A percentile compares a stretch with the other conserved stretches of the same genome.
Conservation (phyloP, 2,888 invertebrate species). For the Noctua janthe region DNA sequence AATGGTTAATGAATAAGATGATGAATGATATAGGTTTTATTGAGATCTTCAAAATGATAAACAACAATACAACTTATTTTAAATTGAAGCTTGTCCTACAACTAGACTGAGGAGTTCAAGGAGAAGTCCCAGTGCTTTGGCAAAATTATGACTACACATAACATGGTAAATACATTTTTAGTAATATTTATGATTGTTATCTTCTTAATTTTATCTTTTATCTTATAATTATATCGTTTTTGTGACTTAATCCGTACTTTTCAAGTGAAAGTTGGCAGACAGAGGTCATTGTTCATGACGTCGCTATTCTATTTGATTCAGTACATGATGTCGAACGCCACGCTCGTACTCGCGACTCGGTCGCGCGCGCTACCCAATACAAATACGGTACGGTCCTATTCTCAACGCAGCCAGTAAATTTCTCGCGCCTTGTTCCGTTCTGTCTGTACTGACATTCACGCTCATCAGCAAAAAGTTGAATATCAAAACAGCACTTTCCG, state of each 20-base stretch:
- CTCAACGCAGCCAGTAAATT: not conserved
- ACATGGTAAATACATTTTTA: too few species aligned
- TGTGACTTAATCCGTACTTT: too few species aligned
- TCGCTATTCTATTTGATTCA: not conserved
- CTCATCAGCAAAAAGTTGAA: not conserved
- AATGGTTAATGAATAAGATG: not conserved
- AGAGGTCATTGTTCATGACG: not conserved
- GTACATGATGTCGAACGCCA: not conserved
- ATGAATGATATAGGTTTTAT: not conserved
- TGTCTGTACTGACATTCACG: not conserved
- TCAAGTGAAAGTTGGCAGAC: not conserved
- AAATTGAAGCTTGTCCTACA: constrained; percentile 17
- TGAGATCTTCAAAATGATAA: constrained; percentile 1
- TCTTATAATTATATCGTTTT: too few species aligned
- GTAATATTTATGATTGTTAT: not conserved
- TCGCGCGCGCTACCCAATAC: not conserved
- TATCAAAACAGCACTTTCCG: not conserved
- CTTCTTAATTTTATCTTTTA: not conserved
- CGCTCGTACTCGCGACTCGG: too few species aligned
- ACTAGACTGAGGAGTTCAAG: not conserved
- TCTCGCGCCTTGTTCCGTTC: not conserved
- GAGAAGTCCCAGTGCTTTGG: not conserved
- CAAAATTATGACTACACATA: not conserved
- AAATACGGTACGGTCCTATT: not conserved
- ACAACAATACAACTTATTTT: not conserved